Percentiles rank a stretch among this genome's conserved stretches.
Evolutionary conservation across 92 coral and sea anemone genomes (phyloP).

Genomic region (Phenganax stokvisi): DNA sequence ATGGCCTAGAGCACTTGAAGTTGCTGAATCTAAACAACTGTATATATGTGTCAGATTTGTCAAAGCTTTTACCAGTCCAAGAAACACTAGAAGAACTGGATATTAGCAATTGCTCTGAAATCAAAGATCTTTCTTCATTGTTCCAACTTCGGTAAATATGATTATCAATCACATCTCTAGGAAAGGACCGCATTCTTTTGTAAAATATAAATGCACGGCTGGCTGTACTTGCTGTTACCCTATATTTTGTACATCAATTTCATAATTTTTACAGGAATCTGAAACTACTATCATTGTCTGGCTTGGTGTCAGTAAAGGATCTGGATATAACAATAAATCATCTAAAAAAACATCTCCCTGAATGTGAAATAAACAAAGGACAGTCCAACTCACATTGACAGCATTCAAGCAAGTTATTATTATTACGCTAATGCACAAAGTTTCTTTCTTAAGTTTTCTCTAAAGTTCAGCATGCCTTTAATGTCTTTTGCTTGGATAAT

Average conservation of each 20-base stretch:
- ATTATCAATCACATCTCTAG: not conserved
- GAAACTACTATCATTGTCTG: constrained; percentile 57
- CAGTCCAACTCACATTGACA: not conserved
- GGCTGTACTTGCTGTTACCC: not conserved
- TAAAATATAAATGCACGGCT: not conserved
- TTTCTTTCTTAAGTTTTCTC: constrained; percentile 70
- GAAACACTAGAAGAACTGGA: constrained; percentile 66
- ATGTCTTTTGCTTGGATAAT: constrained; percentile 66
- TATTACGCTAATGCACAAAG: constrained; percentile 1
- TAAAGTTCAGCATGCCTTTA: constrained; percentile 58
- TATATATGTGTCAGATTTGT: constrained; percentile 69
- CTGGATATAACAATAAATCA: constrained; percentile 59
- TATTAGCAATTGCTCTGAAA: constrained; percentile 68
- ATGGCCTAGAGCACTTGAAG: constrained; percentile 67
- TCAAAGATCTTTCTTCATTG: constrained; percentile 73
- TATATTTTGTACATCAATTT: not conserved
- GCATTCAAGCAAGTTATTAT: not conserved
- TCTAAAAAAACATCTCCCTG: constrained; percentile 63
- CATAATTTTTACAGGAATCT: constrained; percentile 48
- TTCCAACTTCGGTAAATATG: constrained; percentile 60
- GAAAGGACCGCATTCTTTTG: not conserved
- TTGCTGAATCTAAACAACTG: constrained; percentile 74
- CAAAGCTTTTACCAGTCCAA: constrained; percentile 69
- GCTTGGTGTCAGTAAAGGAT: constrained; percentile 63
- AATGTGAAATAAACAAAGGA: constrained; percentile 55